Conservation (phyloP, 1,140 invertebrate genomes). For the Solenopsis fugax region DNA sequence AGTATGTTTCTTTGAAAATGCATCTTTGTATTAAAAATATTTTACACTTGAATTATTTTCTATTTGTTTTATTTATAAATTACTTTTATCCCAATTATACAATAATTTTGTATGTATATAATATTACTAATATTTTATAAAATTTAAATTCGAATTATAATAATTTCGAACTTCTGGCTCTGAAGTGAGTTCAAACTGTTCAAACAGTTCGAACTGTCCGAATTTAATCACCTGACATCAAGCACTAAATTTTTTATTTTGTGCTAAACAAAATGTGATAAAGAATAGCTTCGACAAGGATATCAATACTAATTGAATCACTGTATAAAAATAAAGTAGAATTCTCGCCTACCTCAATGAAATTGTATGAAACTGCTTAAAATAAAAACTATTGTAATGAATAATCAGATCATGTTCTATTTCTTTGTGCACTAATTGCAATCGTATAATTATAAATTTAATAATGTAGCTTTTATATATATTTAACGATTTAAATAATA, state of each 20-base stretch:
- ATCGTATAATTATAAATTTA: background rate
- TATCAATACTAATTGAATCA: background rate
- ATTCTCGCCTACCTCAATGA: background rate
- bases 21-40: too few species aligned
- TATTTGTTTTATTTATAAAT: too few species aligned
- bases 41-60: too few species aligned
- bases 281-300: background rate
- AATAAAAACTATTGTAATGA: conserved; percentile 16
- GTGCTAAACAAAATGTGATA: background rate
- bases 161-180: too few species aligned
- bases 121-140: too few species aligned
- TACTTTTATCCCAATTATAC: too few species aligned
- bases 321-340: background rate
- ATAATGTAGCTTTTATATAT: background rate
- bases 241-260: background rate
- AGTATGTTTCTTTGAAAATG: too few species aligned
- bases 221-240: too few species aligned
- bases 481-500: background rate
- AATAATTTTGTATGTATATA: too few species aligned
- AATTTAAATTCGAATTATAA: too few species aligned
- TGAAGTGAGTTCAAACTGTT: too few species aligned
- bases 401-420: background rate
- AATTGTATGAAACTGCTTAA: conserved; percentile 7
- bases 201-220: too few species aligned
- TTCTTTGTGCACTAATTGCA: background rate